Evolutionary conservation across 2,797 vertebrate species (phyloP).

Genomic region (Rhinophrynus dorsalis): DNA sequence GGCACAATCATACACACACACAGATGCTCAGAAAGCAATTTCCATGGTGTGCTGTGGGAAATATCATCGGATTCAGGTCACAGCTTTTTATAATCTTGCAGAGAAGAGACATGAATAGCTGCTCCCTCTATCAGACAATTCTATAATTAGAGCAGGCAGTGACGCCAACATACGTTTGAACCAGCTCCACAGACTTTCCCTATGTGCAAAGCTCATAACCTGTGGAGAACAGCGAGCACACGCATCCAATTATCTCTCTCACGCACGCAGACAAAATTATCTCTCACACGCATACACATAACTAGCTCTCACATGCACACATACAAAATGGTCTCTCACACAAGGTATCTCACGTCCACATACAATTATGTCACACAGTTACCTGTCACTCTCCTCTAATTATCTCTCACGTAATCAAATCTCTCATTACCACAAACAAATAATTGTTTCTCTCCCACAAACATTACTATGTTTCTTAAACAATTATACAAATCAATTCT

Average conservation of each 20-base stretch:
- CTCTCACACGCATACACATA: neutral
- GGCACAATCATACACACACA: neutral
- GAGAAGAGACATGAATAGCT: slow-evolving; percentile 86
- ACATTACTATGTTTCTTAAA: too few species aligned
- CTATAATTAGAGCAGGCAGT: slow-evolving; percentile 95
- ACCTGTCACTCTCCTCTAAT: too few species aligned
- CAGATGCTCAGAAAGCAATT: neutral
- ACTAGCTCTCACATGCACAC: neutral
- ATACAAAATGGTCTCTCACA: too few species aligned
- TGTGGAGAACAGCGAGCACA: neutral
- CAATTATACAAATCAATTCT: too few species aligned
- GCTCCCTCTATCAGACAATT: slow-evolving; percentile 85
- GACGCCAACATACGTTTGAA: slow-evolving; percentile 88
- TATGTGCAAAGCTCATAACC: neutral
- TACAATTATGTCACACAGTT: too few species aligned
- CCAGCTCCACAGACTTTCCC: slow-evolving; percentile 80
- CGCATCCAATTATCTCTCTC: neutral
- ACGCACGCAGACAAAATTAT: neutral
- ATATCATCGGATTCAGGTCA: slow-evolving; percentile 56
- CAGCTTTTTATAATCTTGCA: slow-evolving; percentile 82
- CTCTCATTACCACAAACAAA: too few species aligned
- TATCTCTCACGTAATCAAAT: too few species aligned
- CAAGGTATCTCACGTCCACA: too few species aligned
- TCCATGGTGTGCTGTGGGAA: neutral
- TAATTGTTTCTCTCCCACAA: too few species aligned